Conservation (phyloP, 2,888 invertebrate genomes). For the Cheiracanthium punctorium region DNA sequence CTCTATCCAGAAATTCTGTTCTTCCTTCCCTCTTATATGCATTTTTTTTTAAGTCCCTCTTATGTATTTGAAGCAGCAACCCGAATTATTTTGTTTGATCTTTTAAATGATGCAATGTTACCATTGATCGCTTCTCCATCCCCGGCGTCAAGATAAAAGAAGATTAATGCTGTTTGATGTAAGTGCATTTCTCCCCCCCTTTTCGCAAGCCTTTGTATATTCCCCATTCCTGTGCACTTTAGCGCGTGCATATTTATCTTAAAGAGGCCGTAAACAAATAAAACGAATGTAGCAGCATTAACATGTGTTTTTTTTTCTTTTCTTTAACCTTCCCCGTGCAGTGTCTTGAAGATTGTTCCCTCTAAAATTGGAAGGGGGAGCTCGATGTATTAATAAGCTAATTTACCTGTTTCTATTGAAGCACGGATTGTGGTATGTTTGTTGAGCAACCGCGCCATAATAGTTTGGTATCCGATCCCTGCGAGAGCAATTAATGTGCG, state of each 20-base stretch:
- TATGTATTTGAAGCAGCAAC: constrained; percentile 39
- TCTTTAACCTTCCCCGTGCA: no score
- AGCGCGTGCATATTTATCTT: constrained; percentile 7
- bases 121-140: constrained; percentile 25
- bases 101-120: constrained; percentile 59
- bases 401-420: no score
- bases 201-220: background rate
- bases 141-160: constrained; percentile 53
- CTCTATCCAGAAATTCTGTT: no score
- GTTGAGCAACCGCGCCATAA: no score
- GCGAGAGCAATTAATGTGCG: no score
- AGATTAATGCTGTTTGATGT: constrained; percentile 63
- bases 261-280: constrained; percentile 5
- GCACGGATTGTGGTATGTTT: no score
- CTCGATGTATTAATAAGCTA: no score
- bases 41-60: constrained; percentile 19
- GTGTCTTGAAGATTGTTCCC: no score
- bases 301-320: no score
- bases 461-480: no score
- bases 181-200: constrained; percentile 13
- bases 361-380: no score
- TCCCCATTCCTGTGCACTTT: background rate
- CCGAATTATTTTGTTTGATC: constrained; percentile 61
- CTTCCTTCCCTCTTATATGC: background rate
- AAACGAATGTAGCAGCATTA: no score